Conservation (phyloP, 2,888 invertebrate species). For the Xylophagus ater region DNA sequence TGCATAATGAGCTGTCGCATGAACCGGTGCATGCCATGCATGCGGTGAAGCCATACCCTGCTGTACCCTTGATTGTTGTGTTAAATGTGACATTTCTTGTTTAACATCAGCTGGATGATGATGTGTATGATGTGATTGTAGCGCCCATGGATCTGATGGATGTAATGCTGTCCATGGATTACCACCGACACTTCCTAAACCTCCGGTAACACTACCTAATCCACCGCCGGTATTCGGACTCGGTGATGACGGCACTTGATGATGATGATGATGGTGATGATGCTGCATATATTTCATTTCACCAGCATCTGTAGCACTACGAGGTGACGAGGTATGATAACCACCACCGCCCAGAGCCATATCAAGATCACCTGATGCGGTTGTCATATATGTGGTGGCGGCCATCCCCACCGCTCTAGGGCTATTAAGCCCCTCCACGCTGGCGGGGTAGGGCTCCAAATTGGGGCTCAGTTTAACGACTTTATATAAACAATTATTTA, state of each 20-base stretch:
- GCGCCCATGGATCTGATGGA: constrained; percentile 71
- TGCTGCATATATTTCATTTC: constrained; percentile 92
- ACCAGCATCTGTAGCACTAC: constrained; percentile 73
- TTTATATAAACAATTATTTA: constrained; percentile 27
- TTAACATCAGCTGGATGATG: constrained; percentile 73
- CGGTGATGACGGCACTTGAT: constrained; percentile 56
- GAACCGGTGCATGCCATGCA: constrained; percentile 85
- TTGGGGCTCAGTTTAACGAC: constrained; percentile 43
- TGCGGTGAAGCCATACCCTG: constrained; percentile 60
- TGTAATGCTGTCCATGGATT: constrained; percentile 80
- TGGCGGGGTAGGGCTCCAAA: constrained; percentile 43
- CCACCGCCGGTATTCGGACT: constrained; percentile 47
- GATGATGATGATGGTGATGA: constrained; percentile 75
- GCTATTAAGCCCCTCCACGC: constrained; percentile 43
- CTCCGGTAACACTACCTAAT: constrained; percentile 26
- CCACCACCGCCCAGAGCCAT: constrained; percentile 66
- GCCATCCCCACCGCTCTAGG: constrained; percentile 78
- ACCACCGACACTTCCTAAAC: constrained; percentile 39
- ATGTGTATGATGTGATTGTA: constrained; percentile 59
- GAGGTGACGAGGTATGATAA: constrained; percentile 68
- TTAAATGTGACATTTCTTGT: constrained; percentile 53
- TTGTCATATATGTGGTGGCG: constrained; percentile 91
- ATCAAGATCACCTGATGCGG: constrained; percentile 70
- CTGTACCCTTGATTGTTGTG: constrained; percentile 45
- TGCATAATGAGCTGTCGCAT: constrained; percentile 70